A percentile compares a stretch with the other conserved stretches of the same genome.
phyloP scores from a whole-genome alignment of 2,888 invertebrate species.

The Dryococelus australis region DNA sequence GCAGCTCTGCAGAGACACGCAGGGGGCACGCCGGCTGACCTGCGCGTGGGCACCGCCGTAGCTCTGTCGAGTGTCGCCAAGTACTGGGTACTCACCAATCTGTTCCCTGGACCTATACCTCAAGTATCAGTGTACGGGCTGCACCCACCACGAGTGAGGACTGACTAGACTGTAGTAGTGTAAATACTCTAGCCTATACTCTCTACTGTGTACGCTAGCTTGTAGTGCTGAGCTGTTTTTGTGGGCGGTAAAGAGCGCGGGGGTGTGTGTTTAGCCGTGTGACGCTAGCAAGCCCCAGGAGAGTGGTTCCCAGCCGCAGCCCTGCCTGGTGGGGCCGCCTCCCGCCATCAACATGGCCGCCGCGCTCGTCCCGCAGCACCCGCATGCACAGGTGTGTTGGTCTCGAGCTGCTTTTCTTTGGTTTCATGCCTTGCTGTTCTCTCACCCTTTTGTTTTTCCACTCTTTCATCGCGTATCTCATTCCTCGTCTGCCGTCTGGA shows the following conservation, averaged over 20 bases:
- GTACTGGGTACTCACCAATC: constrained; percentile 84
- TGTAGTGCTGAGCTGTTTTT: constrained; percentile 12
- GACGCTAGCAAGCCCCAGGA: constrained; percentile 39
- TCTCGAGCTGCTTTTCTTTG: neutral
- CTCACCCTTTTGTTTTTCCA: no score
- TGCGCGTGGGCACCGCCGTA: constrained; percentile 63
- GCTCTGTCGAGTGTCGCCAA: constrained; percentile 80
- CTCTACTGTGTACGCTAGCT: neutral
- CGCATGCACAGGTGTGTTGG: constrained; percentile 47
- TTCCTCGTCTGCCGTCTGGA: no score
- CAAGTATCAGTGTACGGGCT: constrained; percentile 62
- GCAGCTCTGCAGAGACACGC: constrained; percentile 36
- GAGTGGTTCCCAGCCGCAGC: constrained; percentile 23
- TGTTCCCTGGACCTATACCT: constrained; percentile 78
- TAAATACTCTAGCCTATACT: no score
- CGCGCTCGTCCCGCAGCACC: constrained; percentile 48
- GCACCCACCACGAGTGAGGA: constrained; percentile 39
- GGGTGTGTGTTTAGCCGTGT: constrained; percentile 32
- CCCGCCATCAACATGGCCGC: constrained; percentile 40
- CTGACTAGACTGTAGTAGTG: neutral
- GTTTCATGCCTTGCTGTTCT: no score
- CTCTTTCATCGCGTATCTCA: no score
- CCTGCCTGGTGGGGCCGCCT: constrained; percentile 27
- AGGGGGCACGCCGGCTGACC: constrained; percentile 40
- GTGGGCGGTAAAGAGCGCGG: neutral